A percentile compares a stretch with the other conserved stretches of the same genome.
phyloP scores from a whole-genome alignment of 2,797 vertebrate genomes.

The Bradypodion ventrale region DNA sequence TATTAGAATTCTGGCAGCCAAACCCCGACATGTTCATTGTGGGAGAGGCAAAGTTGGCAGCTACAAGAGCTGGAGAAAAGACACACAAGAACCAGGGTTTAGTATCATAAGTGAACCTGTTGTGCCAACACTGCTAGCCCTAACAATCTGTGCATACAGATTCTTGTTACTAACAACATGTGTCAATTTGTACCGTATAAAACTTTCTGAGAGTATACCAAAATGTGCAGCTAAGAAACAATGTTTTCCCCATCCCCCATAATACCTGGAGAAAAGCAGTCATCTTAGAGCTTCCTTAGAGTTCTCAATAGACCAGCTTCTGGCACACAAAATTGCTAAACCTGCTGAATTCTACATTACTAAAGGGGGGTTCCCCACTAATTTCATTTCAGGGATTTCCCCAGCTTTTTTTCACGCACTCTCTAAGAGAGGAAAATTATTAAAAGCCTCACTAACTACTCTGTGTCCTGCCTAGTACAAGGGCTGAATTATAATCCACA shows the following conservation, averaged over 20 bases:
- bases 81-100: rapidly evolving
- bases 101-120: not conserved
- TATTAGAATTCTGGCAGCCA: constrained; percentile 88
- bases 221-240: not conserved
- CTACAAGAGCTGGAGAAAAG: constrained; percentile 84
- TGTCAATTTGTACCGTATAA: not conserved
- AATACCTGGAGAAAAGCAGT: not conserved
- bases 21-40: constrained; percentile 85
- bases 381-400: not conserved
- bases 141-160: not conserved
- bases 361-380: not conserved
- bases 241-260: not conserved
- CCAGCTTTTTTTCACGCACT: not conserved
- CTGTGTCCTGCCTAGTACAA: not conserved
- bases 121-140: not conserved
- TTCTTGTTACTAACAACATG: not conserved
- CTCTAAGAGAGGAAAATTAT: not conserved
- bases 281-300: not conserved
- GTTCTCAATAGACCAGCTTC: not conserved
- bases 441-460: not conserved
- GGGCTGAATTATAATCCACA: not conserved
- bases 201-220: not conserved
- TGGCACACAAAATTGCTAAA: not conserved
- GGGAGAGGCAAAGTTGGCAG: constrained; percentile 89
- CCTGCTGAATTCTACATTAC: not conserved